These are phyloP conservation scores for Abscondita cerata DNA, from an alignment of 2,888 invertebrate species.

Conservation along the genomic window DNA sequence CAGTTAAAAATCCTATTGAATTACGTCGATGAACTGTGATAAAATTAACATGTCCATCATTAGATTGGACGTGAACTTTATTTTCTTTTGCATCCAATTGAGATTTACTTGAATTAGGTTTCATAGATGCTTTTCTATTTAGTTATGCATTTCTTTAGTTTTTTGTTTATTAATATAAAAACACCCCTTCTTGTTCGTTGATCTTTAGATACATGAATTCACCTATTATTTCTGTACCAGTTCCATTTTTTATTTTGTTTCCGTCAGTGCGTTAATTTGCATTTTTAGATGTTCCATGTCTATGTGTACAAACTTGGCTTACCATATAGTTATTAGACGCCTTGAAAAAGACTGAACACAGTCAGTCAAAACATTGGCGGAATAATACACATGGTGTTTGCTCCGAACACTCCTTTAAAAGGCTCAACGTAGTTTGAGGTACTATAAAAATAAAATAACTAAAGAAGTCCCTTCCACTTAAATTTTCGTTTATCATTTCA, in stretches of 20 bases:
- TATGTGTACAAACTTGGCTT: neutral
- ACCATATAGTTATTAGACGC: too few relatives aligned
- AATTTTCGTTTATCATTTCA: neutral
- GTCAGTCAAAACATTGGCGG: too few relatives aligned
- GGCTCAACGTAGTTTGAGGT: too few relatives aligned
- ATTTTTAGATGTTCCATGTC: neutral
- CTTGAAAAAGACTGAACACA: too few relatives aligned
- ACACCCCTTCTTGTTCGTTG: neutral
- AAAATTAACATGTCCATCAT: neutral
- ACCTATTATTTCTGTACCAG: neutral
- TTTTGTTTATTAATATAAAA: neutral
- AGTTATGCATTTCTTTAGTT: neutral
- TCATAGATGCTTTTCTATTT: neutral
- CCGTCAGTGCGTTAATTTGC: neutral
- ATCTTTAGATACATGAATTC: neutral
- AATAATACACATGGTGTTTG: too few relatives aligned
- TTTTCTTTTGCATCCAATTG: too few relatives aligned
- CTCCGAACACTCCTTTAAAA: too few relatives aligned
- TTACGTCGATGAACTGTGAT: neutral
- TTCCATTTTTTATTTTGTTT: neutral
- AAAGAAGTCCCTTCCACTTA: neutral
- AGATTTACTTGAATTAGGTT: neutral
- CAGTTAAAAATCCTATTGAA: neutral
- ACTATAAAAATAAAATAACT: too few relatives aligned
- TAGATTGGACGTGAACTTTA: neutral